These are phyloP conservation scores for Alsophila aescularia DNA, from an alignment of 2,888 invertebrate genomes.

Conservation along the genomic window DNA sequence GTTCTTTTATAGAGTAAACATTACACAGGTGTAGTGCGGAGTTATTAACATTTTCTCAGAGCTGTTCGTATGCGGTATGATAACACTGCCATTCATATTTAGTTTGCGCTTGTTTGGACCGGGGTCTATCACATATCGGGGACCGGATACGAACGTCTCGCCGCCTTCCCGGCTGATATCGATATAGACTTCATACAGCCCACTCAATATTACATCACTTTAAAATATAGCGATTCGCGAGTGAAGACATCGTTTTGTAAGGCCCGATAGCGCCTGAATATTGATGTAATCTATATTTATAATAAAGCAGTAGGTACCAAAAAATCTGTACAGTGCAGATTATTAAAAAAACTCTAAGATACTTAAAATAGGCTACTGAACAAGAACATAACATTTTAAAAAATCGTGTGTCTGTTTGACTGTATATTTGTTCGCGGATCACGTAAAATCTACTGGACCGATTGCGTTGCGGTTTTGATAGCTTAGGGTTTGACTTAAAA, in stretches of 20 bases:
- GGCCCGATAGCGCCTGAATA: conserved; percentile 6
- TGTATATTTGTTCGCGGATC: no score
- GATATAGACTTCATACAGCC: conserved; percentile 52
- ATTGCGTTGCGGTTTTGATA: no score
- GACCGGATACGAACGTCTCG: conserved; percentile 70
- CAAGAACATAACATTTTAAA: no score
- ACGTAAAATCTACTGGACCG: no score
- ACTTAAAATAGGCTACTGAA: no score
- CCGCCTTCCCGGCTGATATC: conserved; percentile 69
- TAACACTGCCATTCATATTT: conserved; percentile 42
- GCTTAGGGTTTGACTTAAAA: no score
- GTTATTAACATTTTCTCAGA: conserved; percentile 38
- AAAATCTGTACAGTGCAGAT: no score
- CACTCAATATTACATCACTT: conserved; percentile 45
- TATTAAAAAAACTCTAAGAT: no score
- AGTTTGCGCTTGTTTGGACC: conserved; percentile 53
- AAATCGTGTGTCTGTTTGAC: no score
- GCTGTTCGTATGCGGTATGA: conserved; percentile 20
- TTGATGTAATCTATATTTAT: neutral
- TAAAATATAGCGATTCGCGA: conserved; percentile 24
- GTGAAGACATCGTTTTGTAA: conserved; percentile 33
- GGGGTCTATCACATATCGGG: conserved; percentile 44
- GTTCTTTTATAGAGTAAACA: conserved; percentile 21
- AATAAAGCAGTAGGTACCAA: no score
- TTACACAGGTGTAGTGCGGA: conserved; percentile 28